These are phyloP conservation scores for Acropternis orthonyx DNA, from an alignment of 2,797 vertebrate species.

Conservation along the genomic window DNA sequence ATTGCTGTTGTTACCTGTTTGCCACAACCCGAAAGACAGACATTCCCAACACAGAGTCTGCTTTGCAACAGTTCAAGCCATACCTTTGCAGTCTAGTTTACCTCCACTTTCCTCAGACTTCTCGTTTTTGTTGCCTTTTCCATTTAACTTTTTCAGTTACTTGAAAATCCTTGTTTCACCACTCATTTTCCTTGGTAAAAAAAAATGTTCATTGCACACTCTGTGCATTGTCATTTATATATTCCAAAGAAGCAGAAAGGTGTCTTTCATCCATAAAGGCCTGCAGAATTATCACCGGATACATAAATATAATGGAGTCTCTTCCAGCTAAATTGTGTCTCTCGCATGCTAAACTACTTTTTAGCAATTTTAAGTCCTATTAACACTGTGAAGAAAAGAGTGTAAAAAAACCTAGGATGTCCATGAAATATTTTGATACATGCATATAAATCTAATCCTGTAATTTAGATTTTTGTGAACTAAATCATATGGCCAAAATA, in stretches of 20 bases:
- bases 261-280: background rate
- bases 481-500: background rate
- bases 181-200: background rate
- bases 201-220: background rate
- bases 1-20: background rate
- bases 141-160: background rate
- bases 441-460: rapidly evolving
- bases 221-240: background rate
- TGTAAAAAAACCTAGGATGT: background rate
- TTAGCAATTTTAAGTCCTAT: no score
- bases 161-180: background rate
- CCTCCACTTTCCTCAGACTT: background rate
- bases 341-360: no score
- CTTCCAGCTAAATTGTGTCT: background rate
- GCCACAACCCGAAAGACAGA: background rate
- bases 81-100: background rate
- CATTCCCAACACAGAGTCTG: background rate
- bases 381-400: background rate
- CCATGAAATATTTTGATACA: background rate
- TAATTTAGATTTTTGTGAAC: background rate
- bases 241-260: background rate
- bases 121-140: background rate
- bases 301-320: background rate
- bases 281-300: background rate
- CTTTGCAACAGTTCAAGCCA: background rate